These are phyloP conservation scores for Prorops nasuta DNA, from an alignment of 1,140 invertebrate species.

Conservation along the genomic window DNA sequence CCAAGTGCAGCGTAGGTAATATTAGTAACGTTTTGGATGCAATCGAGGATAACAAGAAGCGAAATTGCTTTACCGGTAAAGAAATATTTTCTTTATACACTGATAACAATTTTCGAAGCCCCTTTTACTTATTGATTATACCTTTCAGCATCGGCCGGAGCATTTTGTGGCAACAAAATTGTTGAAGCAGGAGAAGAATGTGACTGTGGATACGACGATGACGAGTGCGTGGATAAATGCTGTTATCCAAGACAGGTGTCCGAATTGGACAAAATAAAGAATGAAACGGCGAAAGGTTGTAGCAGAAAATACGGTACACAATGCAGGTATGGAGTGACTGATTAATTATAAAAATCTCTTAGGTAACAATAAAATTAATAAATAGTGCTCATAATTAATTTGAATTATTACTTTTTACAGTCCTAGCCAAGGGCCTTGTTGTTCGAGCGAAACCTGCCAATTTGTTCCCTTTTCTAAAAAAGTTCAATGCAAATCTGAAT, in stretches of 20 bases:
- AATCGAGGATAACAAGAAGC: conserved; percentile 85
- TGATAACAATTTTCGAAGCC: not conserved
- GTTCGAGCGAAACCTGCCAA: conserved; percentile 75
- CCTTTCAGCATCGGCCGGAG: conserved; percentile 75
- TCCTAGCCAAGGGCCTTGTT: conserved; percentile 96
- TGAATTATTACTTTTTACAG: conserved; percentile 52
- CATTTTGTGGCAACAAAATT: conserved; percentile 99
- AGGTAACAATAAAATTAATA: conserved; percentile 1
- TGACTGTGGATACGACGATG: conserved; percentile 95
- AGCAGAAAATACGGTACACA: conserved; percentile 73
- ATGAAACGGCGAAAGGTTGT: conserved; percentile 77
- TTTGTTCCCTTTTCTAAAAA: conserved; percentile 69
- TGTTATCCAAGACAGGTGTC: conserved; percentile 86
- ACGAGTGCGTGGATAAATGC: conserved; percentile 90
- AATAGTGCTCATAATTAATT: not conserved
- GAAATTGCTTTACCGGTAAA: conserved; percentile 88
- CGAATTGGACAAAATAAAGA: conserved; percentile 66
- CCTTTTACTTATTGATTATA: conserved; percentile 3
- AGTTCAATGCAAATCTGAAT: conserved; percentile 77
- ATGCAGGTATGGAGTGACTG: conserved; percentile 65
- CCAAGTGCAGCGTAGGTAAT: conserved; percentile 88
- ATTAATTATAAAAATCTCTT: not conserved
- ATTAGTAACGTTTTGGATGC: conserved; percentile 93
- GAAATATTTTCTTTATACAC: not conserved
- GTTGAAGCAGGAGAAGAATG: conserved; percentile 97